Conservation (phyloP, 2,888 invertebrate species). For the Troides aeacus region DNA sequence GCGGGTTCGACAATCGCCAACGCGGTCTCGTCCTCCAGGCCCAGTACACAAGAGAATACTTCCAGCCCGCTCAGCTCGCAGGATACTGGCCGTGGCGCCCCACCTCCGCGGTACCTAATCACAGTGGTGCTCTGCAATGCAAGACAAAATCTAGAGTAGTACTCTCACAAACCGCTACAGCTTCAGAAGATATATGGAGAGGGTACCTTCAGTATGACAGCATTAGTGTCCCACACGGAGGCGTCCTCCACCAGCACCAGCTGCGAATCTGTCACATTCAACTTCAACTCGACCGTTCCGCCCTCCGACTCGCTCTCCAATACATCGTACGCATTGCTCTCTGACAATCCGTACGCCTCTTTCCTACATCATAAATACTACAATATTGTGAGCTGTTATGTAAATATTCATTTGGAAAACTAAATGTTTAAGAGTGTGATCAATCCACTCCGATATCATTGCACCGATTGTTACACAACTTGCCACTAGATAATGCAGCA, state of each 20-base stretch:
- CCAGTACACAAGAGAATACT: constrained; percentile 94
- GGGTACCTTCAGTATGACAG: constrained; percentile 90
- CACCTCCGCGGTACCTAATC: constrained; percentile 86
- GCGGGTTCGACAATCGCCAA: constrained; percentile 97
- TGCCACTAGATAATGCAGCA: too few relatives aligned
- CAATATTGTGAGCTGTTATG: too few relatives aligned
- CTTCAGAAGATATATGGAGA: too few relatives aligned
- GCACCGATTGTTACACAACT: too few relatives aligned
- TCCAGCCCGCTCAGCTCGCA: constrained; percentile 94
- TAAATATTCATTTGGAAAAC: too few relatives aligned
- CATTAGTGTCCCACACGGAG: constrained; percentile 92
- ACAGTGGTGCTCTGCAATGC: constrained; percentile 89
- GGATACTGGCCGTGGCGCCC: constrained; percentile 87
- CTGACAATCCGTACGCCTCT: constrained; percentile 34
- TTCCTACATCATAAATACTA: constrained; percentile 36
- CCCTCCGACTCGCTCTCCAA: constrained; percentile 32
- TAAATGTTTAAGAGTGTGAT: too few relatives aligned
- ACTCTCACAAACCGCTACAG: too few relatives aligned
- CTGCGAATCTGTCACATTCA: constrained; percentile 97
- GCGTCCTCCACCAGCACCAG: constrained; percentile 96
- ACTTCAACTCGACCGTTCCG: constrained; percentile 87
- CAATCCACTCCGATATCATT: too few relatives aligned
- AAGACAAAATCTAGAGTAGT: too few relatives aligned
- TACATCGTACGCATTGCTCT: too few relatives aligned
- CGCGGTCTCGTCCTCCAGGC: constrained; percentile 95